Percentiles rank a stretch among this genome's conserved stretches.
phyloP scores from a whole-genome alignment of 2,113 vertebrate genomes.

The Nothocercus julius region DNA sequence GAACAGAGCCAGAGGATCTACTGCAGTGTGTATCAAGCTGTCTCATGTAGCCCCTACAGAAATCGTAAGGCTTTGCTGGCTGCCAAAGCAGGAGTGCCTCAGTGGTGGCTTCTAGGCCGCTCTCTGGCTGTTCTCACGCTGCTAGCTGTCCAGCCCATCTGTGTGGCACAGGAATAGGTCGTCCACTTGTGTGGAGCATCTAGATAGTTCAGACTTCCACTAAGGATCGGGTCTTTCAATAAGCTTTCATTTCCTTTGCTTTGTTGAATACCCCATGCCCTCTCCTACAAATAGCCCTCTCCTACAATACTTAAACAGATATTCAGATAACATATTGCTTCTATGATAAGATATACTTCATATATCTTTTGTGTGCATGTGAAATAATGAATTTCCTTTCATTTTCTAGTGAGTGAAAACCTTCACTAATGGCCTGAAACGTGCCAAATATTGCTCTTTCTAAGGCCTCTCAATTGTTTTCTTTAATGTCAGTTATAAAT shows the following conservation, averaged over 20 bases:
- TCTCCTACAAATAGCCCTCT: background rate
- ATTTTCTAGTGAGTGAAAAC: background rate
- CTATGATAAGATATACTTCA: background rate
- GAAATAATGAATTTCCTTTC: background rate
- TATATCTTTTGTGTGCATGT: background rate
- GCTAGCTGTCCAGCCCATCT: background rate
- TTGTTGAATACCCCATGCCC: background rate
- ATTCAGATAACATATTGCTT: background rate
- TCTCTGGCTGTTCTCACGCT: background rate
- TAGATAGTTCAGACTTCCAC: constrained; percentile 7
- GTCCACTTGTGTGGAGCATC: constrained; percentile 12
- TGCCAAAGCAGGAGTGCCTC: background rate
- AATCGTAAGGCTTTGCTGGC: background rate
- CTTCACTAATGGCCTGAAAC: background rate
- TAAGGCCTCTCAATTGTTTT: background rate
- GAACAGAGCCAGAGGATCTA: background rate
- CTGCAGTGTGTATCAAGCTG: background rate
- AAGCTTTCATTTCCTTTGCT: background rate
- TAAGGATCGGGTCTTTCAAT: constrained; percentile 11
- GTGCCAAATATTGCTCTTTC: background rate
- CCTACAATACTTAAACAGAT: background rate
- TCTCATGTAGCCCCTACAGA: background rate
- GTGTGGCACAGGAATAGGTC: background rate
- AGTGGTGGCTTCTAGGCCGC: background rate
- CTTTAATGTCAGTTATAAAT: background rate